phyloP scores from a whole-genome alignment of 2,113 vertebrate genomes.

The Stegostoma tigrinum region DNA sequence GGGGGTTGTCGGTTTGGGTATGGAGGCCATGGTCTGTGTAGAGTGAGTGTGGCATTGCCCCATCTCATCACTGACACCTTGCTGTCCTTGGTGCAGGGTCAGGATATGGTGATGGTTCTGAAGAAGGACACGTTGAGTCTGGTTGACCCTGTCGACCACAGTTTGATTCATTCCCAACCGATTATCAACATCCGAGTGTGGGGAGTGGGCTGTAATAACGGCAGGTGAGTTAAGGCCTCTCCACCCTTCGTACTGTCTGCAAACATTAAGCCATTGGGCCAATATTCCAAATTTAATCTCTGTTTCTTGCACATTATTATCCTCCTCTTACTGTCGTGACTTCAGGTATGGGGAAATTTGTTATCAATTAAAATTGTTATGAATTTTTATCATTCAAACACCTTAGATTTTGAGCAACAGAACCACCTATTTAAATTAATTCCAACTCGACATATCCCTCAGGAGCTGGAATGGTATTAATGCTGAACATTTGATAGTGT shows the following conservation, averaged over 20 bases:
- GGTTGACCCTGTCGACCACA: conserved; percentile 80
- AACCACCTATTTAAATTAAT: background rate
- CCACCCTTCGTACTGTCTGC: background rate
- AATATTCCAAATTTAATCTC: background rate
- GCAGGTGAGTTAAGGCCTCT: conserved; percentile 66
- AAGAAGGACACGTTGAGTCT: conserved; percentile 88
- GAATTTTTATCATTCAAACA: background rate
- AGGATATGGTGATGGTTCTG: conserved; percentile 88
- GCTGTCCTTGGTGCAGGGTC: conserved; percentile 59
- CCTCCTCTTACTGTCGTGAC: background rate
- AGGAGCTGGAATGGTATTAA: background rate
- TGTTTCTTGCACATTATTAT: background rate
- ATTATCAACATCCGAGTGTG: conserved; percentile 92
- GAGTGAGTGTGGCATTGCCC: background rate
- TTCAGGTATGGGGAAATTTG: background rate
- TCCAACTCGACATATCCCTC: background rate
- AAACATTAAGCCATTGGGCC: background rate
- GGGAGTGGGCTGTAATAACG: conserved; percentile 93
- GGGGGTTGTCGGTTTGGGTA: background rate
- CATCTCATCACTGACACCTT: background rate
- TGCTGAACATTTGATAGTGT: background rate
- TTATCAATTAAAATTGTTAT: background rate
- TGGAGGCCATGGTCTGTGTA: background rate
- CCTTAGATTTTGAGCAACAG: background rate
- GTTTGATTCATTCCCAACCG: conserved; percentile 82